These are phyloP conservation scores for Alosa alosa DNA, from an alignment of 2,113 vertebrate genomes.

Conservation along the genomic window DNA sequence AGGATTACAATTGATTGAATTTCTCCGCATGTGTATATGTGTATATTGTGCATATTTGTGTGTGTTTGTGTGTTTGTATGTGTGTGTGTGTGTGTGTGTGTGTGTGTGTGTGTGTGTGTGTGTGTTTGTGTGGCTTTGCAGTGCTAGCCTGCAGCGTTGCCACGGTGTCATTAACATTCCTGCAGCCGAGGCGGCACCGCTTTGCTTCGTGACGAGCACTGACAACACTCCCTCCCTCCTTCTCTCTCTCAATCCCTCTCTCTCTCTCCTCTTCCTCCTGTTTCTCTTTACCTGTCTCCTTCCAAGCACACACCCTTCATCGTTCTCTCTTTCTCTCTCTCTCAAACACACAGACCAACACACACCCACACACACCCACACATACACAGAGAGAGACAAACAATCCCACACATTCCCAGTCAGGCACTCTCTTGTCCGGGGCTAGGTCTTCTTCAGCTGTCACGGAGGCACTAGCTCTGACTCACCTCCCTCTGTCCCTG, in stretches of 20 bases:
- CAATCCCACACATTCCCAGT: background rate
- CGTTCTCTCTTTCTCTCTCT: background rate
- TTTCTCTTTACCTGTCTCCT: background rate
- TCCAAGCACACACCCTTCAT: background rate
- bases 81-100: background rate
- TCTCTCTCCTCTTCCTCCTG: constrained; percentile 17
- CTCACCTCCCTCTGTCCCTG: constrained; percentile 28
- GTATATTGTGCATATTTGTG: background rate
- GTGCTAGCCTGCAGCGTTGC: constrained; percentile 55
- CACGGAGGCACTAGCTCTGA: constrained; percentile 33
- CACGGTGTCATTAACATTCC: constrained; percentile 70
- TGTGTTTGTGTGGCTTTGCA: constrained; percentile 42
- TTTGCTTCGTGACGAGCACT: constrained; percentile 62
- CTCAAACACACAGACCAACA: background rate
- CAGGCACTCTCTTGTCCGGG: background rate
- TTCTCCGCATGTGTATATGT: background rate
- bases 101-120: constrained; percentile 31
- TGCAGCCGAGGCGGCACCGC: constrained; percentile 59
- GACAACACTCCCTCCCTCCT: constrained; percentile 21
- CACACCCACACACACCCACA: background rate
- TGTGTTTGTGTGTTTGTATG: background rate
- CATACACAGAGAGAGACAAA: constrained; percentile 1
- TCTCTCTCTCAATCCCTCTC: constrained; percentile 15
- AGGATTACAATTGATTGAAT: background rate
- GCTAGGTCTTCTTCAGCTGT: background rate